Evolutionary conservation across 2,797 vertebrate species (phyloP).

Genomic region (Vireo griseus): DNA sequence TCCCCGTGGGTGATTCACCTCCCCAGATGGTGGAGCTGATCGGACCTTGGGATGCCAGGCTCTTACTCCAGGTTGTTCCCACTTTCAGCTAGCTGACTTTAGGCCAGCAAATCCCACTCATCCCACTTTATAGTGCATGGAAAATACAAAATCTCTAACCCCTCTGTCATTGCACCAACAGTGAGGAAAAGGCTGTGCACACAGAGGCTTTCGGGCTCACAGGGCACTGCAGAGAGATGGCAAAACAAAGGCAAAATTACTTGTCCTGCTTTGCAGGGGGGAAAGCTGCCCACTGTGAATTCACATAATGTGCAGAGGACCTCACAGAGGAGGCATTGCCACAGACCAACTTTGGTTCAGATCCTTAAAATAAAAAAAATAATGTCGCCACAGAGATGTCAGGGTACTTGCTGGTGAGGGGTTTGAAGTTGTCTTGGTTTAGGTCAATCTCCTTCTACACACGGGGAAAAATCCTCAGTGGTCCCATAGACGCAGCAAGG

Average conservation of each 20-base stretch:
- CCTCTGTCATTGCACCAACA: background rate
- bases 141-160: background rate
- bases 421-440: background rate
- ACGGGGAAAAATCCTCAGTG: background rate
- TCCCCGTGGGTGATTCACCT: background rate
- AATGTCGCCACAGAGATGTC: background rate
- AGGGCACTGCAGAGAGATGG: accelerated
- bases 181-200: background rate
- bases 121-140: background rate
- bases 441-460: background rate
- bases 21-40: background rate
- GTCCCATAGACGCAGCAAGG: background rate
- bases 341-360: background rate
- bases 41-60: accelerated
- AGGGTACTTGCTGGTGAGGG: background rate
- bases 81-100: background rate
- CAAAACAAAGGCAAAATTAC: background rate
- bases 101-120: background rate
- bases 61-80: background rate
- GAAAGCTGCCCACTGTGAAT: background rate
- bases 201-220: background rate
- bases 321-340: background rate
- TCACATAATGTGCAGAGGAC: background rate
- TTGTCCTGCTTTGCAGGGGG: background rate
- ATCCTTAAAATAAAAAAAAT: background rate